Conservation (phyloP, 2,113 vertebrate genomes). For the Orcinus orca region DNA sequence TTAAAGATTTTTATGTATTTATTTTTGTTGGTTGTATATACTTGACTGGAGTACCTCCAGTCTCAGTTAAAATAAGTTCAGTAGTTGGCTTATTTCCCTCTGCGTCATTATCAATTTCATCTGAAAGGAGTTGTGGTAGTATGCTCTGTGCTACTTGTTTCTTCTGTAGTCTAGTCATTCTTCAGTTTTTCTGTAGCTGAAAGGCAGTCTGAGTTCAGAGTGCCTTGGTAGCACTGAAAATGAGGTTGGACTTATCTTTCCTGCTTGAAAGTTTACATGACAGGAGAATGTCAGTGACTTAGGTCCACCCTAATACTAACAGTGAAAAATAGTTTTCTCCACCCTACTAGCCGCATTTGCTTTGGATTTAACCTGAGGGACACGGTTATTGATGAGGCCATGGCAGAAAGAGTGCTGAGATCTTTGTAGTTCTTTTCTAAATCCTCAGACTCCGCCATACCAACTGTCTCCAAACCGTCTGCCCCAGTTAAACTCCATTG, state of each 20-base stretch:
- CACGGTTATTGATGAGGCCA: not conserved
- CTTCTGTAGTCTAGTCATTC: not conserved
- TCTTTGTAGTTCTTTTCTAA: not conserved
- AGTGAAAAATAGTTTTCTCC: not conserved
- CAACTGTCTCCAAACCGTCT: not conserved
- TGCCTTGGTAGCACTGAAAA: not conserved
- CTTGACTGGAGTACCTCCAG: not conserved
- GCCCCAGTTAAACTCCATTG: not conserved
- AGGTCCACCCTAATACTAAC: not conserved
- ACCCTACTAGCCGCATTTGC: not conserved
- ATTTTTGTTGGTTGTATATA: not conserved
- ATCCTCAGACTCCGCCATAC: not conserved
- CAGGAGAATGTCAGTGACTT: not conserved
- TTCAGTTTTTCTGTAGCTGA: not conserved
- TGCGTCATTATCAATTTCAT: not conserved
- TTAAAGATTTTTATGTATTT: not conserved
- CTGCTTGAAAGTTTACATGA: not conserved
- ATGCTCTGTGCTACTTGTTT: not conserved
- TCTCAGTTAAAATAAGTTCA: slow-evolving; percentile 33
- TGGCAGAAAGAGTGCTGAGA: not conserved
- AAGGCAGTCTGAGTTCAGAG: not conserved
- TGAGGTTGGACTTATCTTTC: not conserved
- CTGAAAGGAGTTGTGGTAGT: not conserved
- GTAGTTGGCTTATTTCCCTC: slow-evolving; percentile 14
- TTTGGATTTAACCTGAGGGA: not conserved